phyloP scores from a whole-genome alignment of 2,888 invertebrate genomes.

The Seladonia tumulorum region DNA sequence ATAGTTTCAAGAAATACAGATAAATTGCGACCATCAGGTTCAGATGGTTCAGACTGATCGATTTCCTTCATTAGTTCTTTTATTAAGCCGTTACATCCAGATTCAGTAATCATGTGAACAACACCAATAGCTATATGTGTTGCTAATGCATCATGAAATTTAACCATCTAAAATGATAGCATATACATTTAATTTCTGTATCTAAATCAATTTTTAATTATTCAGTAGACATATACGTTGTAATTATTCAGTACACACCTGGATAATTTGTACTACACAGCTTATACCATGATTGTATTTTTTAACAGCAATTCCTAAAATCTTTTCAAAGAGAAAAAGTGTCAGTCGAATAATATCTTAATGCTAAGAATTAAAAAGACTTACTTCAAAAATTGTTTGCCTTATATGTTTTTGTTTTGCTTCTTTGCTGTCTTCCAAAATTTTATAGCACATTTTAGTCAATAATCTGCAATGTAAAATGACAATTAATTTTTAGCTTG shows the following conservation, averaged over 20 bases:
- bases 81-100: slow-evolving; percentile 89
- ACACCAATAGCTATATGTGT: slow-evolving; percentile 89
- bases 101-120: slow-evolving; percentile 88
- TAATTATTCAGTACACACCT: slow-evolving; percentile 80
- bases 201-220: slow-evolving; percentile 19
- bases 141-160: slow-evolving; percentile 90
- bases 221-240: not conserved
- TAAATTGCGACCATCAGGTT: slow-evolving; percentile 83
- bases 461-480: slow-evolving; percentile 83
- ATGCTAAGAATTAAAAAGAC: slow-evolving; percentile 50
- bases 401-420: slow-evolving; percentile 87
- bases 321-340: slow-evolving; percentile 85
- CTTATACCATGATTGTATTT: slow-evolving; percentile 93
- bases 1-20: slow-evolving; percentile 79
- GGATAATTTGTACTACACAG: slow-evolving; percentile 89
- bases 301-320: slow-evolving; percentile 92
- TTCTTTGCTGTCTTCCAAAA: slow-evolving; percentile 87
- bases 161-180: slow-evolving; percentile 87
- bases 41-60: slow-evolving; percentile 88
- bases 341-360: slow-evolving; percentile 51
- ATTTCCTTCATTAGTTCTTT: slow-evolving; percentile 91
- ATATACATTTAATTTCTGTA: slow-evolving; percentile 59
- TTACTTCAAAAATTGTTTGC: slow-evolving; percentile 87
- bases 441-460: slow-evolving; percentile 91
- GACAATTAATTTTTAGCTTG: not conserved